Evolutionary conservation across 2,888 invertebrate genomes (phyloP).

Genomic region (Drosophila putrida): DNA sequence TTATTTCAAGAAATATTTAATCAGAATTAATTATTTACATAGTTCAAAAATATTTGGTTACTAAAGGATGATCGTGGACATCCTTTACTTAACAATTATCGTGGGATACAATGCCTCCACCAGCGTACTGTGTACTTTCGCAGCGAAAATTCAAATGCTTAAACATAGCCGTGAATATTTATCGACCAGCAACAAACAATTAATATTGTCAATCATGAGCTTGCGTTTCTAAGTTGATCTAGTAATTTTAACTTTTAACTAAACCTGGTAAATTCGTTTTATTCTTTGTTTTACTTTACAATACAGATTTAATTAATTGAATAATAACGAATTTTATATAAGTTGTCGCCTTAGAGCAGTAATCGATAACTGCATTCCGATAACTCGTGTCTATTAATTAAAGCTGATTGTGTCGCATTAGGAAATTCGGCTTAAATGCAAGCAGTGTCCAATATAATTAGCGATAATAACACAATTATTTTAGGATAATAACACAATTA

Average conservation of each 20-base stretch:
- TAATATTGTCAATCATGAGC: no score
- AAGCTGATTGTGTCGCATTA: background rate
- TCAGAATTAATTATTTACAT: background rate
- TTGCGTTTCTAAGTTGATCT: no score
- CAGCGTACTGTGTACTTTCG: slow-evolving; percentile 42
- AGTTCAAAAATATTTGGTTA: slow-evolving; percentile 61
- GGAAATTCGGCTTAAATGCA: background rate
- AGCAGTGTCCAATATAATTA: background rate
- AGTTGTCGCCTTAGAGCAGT: background rate
- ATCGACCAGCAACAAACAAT: background rate
- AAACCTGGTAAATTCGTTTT: background rate
- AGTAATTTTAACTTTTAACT: background rate
- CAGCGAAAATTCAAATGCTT: background rate
- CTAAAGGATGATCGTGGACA: slow-evolving; percentile 43
- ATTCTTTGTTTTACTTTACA: background rate
- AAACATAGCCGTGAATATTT: no score
- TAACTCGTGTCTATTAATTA: background rate
- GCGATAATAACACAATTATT: no score
- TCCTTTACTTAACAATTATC: slow-evolving; percentile 59
- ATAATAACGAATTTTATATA: background rate
- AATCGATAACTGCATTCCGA: background rate
- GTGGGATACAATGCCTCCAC: slow-evolving; percentile 40
- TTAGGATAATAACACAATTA: background rate
- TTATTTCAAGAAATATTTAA: background rate
- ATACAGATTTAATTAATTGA: background rate